Base-by-base conservation (phyloP, 2,113 vertebrate species). In the Elephantulus edwardii region DNA sequence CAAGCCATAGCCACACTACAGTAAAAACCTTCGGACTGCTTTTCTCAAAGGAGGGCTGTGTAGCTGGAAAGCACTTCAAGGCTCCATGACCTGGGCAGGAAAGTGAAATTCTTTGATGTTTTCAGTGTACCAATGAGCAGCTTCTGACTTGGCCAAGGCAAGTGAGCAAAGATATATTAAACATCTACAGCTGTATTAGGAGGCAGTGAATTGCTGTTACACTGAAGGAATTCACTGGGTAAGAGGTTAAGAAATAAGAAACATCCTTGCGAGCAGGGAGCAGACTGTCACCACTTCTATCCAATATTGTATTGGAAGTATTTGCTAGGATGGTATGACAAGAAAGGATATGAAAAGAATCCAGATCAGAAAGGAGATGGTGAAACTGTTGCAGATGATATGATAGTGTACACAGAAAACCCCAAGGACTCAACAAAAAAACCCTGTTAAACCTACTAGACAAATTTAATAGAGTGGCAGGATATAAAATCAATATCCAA, bases 51-150 rank as follows among this genome's bases (percentile, higher is more conserved):
- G 22, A 86, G 28, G 4, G 4, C 4, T 82, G n/a, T 22, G 10
- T 58, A 58, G 33, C 33, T 22, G 16, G 33, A 72, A 56, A 5
- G 5, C 3, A 89, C 24, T 24, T 66, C 38, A 79, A 62, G 35
- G 42, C 58, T 58, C 77, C 40, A 38, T 44, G 46, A 28, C 35
- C 71, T 91, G 17, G n/a, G 44, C 71, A 83, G 77, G 35, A 89
- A 86, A 91, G 64, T 50, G 38, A 83, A 80, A 58, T 70, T 83
- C 50, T 82, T 93, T 52, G 91, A 70, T 93, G 58, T 85, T 92
- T 66, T 68, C 94, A 93, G 64, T 14, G 72, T 77, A 22, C 13
- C 77, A n/a, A 11, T 64, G 62, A 93, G 40, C 28, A 92, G 38
- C 8, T 80, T 83, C 19, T 8, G 14, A 9, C n/a, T n/a, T n/a